phyloP scores from a whole-genome alignment of 2,113 vertebrate species.

The Lamprotornis superbus region DNA sequence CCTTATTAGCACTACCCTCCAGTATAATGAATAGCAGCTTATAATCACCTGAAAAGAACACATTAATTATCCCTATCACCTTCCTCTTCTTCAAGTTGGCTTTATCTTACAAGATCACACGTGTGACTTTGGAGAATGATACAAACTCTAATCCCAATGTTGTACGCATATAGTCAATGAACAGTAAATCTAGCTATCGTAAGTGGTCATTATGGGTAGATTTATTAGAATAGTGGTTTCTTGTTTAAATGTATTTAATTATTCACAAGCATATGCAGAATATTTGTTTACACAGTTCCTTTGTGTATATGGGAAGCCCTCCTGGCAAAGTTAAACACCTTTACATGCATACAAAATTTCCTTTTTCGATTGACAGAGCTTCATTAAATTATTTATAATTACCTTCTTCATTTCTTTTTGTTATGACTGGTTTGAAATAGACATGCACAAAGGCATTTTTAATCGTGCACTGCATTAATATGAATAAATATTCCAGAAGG shows the following conservation, averaged over 20 bases:
- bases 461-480: not conserved
- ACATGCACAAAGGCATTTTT: constrained; percentile 12
- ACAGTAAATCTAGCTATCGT: not conserved
- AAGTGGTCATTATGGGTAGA: not conserved
- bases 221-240: not conserved
- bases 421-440: constrained; percentile 30
- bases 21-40: not conserved
- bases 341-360: constrained; percentile 34
- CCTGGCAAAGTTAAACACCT: constrained; percentile 53
- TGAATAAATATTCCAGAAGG: constrained; percentile 46
- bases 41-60: not conserved
- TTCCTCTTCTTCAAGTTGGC: not conserved
- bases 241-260: constrained; percentile 53
- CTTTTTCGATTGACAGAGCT: constrained; percentile 32
- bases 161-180: not conserved
- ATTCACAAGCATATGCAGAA: constrained; percentile 54
- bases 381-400: constrained; percentile 70
- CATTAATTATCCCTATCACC: not conserved
- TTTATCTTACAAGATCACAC: not conserved
- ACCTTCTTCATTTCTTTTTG: constrained; percentile 40
- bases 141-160: not conserved
- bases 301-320: constrained; percentile 21
- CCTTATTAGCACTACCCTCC: not conserved
- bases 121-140: not conserved
- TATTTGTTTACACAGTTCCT: constrained; percentile 63